phyloP scores from a whole-genome alignment of 2,888 invertebrate species.

The Brachypalpus laphriformis region DNA sequence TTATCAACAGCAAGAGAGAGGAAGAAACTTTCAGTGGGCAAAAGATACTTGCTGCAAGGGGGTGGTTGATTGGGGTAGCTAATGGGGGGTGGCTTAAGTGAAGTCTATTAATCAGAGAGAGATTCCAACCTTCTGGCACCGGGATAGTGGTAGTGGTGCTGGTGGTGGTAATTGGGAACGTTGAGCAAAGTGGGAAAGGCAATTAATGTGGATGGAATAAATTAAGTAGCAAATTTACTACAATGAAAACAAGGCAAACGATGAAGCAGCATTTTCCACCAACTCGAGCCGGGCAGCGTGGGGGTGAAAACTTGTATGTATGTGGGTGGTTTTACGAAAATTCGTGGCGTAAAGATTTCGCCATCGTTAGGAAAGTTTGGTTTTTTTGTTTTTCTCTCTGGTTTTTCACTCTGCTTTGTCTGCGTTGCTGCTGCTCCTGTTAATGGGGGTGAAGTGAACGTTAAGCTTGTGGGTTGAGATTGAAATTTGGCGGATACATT shows the following conservation, averaged over 20 bases:
- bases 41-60: conserved; percentile 18
- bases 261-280: conserved; percentile 63
- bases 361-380: conserved; percentile 51
- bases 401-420: conserved; percentile 28
- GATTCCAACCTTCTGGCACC: conserved; percentile 23
- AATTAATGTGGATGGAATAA: conserved; percentile 76
- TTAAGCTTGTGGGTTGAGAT: conserved; percentile 35
- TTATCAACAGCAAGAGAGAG: conserved; percentile 14
- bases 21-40: conserved; percentile 21
- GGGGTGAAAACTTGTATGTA: not conserved
- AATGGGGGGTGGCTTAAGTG: conserved; percentile 62
- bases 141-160: not conserved
- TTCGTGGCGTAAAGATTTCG: conserved; percentile 54
- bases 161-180: conserved; percentile 65
- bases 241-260: conserved; percentile 75
- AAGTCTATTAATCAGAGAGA: conserved; percentile 68
- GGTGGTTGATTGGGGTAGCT: conserved; percentile 26
- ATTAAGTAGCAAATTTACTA: conserved; percentile 77
- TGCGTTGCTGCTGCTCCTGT: not conserved
- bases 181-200: conserved; percentile 75
- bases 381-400: conserved; percentile 17
- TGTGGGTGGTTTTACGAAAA: conserved; percentile 46
- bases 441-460: conserved; percentile 25
- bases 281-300: conserved; percentile 6
- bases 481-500: conserved; percentile 57